phyloP scores from a whole-genome alignment of 2,113 vertebrate species.

The Ranitomeya variabilis region DNA sequence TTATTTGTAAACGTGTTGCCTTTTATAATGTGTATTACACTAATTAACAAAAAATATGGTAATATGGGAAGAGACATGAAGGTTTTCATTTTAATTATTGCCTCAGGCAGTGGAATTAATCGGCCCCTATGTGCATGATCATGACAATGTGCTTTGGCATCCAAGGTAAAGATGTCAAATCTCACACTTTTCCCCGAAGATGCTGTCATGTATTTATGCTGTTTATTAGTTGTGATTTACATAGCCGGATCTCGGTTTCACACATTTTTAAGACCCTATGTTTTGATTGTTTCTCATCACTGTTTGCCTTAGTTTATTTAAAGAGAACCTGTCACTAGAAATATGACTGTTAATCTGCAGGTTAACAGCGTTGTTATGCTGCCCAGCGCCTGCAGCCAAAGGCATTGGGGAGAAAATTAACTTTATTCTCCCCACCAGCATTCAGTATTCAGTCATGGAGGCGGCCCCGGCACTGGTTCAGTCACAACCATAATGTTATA shows the following conservation, averaged over 20 bases:
- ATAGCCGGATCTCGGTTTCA: not conserved
- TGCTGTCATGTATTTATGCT: not conserved
- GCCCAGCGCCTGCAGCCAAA: too few species aligned
- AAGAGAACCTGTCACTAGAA: too few species aligned
- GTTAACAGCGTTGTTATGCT: too few species aligned
- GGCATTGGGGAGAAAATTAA: too few species aligned
- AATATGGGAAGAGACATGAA: slow-evolving; percentile 3
- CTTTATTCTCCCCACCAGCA: too few species aligned
- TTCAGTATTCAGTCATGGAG: too few species aligned
- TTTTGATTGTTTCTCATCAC: not conserved
- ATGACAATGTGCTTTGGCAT: slow-evolving; percentile 6
- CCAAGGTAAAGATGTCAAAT: slow-evolving; percentile 20
- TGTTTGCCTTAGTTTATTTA: not conserved
- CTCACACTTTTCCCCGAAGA: slow-evolving; percentile 1
- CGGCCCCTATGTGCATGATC: not conserved
- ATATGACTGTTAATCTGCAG: too few species aligned
- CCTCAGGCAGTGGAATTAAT: not conserved
- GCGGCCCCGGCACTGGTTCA: too few species aligned
- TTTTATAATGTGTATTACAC: slow-evolving; percentile 1
- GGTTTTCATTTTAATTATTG: slow-evolving; percentile 12
- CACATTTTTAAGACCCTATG: not conserved
- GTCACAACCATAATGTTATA: too few species aligned
- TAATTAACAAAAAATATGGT: slow-evolving; percentile 17
- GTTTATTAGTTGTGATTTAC: not conserved
- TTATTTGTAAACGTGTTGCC: slow-evolving; percentile 10